phyloP scores from a whole-genome alignment of 2,113 vertebrate genomes.

The Chaetops frenatus region DNA sequence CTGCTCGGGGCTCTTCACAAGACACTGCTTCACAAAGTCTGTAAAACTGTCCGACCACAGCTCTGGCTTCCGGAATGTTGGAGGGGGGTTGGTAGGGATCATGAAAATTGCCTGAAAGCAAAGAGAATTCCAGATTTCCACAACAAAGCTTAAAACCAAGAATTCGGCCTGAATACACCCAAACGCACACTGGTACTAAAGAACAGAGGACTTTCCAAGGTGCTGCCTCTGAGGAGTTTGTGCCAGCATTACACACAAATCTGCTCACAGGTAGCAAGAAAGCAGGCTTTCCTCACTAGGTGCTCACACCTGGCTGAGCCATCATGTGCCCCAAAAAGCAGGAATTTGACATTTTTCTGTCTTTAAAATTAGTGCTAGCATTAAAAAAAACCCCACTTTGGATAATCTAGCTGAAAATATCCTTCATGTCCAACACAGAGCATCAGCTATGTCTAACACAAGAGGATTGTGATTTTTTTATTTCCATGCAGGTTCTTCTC shows the following conservation, averaged over 20 bases:
- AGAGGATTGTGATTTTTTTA: not conserved
- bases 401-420: not conserved
- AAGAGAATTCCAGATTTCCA: not conserved
- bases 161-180: not conserved
- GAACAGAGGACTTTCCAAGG: fast-evolving
- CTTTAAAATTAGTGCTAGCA: not conserved
- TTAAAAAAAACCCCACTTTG: not conserved
- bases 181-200: not conserved
- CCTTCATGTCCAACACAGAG: not conserved
- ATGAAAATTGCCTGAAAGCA: constrained; percentile 89
- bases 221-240: not conserved
- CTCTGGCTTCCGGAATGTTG: constrained; percentile 84
- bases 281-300: not conserved
- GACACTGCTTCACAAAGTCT: constrained; percentile 88
- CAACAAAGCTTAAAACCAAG: not conserved
- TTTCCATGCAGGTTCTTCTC: not conserved
- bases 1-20: constrained; percentile 89
- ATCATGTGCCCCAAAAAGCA: not conserved
- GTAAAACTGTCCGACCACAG: constrained; percentile 80
- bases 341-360: not conserved
- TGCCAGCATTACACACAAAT: not conserved
- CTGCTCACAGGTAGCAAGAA: not conserved
- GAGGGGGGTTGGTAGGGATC: constrained; percentile 94
- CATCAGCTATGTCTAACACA: not conserved
- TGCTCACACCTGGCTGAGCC: not conserved